Conservation (phyloP, 2,113 vertebrate genomes). For the Cyprinodon tularosa region DNA sequence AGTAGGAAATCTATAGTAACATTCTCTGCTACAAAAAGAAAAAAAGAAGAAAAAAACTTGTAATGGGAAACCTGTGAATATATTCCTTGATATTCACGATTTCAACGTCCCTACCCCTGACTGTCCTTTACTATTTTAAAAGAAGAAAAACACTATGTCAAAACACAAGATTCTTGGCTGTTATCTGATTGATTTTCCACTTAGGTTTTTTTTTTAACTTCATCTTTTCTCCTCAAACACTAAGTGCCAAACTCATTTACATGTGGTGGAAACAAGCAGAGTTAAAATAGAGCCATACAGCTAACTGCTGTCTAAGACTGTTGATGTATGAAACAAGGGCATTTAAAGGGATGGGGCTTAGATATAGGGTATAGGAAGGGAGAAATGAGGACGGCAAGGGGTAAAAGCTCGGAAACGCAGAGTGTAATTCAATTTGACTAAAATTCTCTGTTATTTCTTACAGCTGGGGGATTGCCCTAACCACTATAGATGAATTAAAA, state of each 20-base stretch:
- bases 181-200: constrained; percentile 87
- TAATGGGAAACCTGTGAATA: constrained; percentile 42
- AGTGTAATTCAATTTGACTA: constrained; percentile 75
- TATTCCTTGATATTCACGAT: constrained; percentile 50
- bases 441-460: constrained; percentile 66
- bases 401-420: constrained; percentile 58
- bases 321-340: constrained; percentile 63
- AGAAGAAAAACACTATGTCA: constrained; percentile 80
- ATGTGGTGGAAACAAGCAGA: constrained; percentile 80
- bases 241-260: constrained; percentile 85
- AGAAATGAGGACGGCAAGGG: constrained; percentile 37
- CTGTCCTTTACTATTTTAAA: constrained; percentile 81
- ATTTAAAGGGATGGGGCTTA: constrained; percentile 25
- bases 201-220: constrained; percentile 85
- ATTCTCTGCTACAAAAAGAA: constrained; percentile 7
- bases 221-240: constrained; percentile 85
- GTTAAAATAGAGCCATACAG: constrained; percentile 82
- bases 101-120: constrained; percentile 65
- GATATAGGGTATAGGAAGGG: constrained; percentile 36
- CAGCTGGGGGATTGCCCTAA: constrained; percentile 66
- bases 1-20: constrained; percentile 15
- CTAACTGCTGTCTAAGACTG: constrained; percentile 74
- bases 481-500: constrained; percentile 71
- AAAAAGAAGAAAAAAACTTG: too few relatives aligned
- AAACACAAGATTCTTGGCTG: constrained; percentile 78